Conservation (phyloP, 1,140 invertebrate species). For the Pomacea maculata region DNA sequence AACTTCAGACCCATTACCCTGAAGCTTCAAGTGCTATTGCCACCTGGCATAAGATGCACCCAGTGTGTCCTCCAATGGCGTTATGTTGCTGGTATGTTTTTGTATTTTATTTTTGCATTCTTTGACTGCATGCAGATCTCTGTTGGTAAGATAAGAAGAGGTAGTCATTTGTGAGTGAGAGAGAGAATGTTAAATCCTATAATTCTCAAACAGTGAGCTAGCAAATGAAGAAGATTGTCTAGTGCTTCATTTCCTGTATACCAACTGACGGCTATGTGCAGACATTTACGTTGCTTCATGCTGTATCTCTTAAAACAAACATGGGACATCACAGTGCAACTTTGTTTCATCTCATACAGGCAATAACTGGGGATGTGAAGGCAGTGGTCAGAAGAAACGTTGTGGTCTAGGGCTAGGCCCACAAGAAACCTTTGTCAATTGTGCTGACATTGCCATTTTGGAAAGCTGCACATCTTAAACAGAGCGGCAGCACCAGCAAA, state of each 20-base stretch:
- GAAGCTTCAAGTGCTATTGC: constrained; percentile 68
- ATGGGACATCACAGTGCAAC: too few relatives aligned
- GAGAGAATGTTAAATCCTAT: too few relatives aligned
- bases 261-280: too few relatives aligned
- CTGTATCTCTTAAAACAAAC: too few relatives aligned
- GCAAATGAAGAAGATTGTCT: too few relatives aligned
- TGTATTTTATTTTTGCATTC: constrained; percentile 60
- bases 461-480: background rate
- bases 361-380: constrained; percentile 24
- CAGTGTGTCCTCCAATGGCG: constrained; percentile 92
- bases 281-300: too few relatives aligned
- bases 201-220: too few relatives aligned
- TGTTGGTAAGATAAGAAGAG: too few relatives aligned
- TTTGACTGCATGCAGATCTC: constrained; percentile 45
- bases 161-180: too few relatives aligned
- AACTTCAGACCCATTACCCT: constrained; percentile 18
- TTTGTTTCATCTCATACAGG: constrained; percentile 9
- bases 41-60: constrained; percentile 82
- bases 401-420: constrained; percentile 41
- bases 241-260: too few relatives aligned
- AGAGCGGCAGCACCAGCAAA: too few relatives aligned
- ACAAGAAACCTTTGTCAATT: constrained; percentile 54
- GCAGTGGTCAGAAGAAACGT: background rate
- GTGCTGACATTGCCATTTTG: constrained; percentile 48
- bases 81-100: constrained; percentile 79